Percentiles rank a stretch among this genome's conserved stretches.
These are phyloP conservation scores for Diaprepes abbreviatus DNA, from an alignment of 2,888 invertebrate species.

Conservation along the genomic window DNA sequence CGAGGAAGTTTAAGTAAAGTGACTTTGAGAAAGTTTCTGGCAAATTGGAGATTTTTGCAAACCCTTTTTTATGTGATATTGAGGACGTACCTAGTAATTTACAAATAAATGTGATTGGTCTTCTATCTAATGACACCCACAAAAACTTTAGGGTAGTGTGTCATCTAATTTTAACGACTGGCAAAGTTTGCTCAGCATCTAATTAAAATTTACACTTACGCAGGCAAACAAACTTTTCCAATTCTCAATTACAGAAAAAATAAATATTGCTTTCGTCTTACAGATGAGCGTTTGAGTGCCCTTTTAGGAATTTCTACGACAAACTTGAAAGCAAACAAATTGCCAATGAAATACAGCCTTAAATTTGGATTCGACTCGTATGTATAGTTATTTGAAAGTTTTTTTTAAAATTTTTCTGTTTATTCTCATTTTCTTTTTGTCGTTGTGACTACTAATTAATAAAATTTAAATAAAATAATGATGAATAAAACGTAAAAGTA, in stretches of 20 bases:
- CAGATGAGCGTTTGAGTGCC: conserved; percentile 18
- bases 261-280: conserved; percentile 27
- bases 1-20: not conserved
- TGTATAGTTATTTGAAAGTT: too few species aligned
- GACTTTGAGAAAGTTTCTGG: not conserved
- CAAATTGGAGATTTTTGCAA: not conserved
- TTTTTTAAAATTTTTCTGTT: too few species aligned
- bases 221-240: conserved; percentile 26
- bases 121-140: not conserved
- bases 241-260: conserved; percentile 38
- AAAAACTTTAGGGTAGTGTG: not conserved
- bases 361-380: not conserved
- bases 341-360: not conserved
- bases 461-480: conserved; percentile 2
- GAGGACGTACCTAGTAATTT: not conserved
- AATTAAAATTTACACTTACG: not conserved
- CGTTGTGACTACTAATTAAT: not conserved
- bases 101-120: not conserved
- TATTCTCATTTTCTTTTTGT: too few species aligned
- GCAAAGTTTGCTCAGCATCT: conserved; percentile 5
- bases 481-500: too few species aligned
- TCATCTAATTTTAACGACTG: not conserved
- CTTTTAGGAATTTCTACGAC: not conserved
- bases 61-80: not conserved
- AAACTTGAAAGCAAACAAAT: not conserved